Evolutionary conservation across 2,888 invertebrate species (phyloP).

Genomic region (Ophion ventricosus): DNA sequence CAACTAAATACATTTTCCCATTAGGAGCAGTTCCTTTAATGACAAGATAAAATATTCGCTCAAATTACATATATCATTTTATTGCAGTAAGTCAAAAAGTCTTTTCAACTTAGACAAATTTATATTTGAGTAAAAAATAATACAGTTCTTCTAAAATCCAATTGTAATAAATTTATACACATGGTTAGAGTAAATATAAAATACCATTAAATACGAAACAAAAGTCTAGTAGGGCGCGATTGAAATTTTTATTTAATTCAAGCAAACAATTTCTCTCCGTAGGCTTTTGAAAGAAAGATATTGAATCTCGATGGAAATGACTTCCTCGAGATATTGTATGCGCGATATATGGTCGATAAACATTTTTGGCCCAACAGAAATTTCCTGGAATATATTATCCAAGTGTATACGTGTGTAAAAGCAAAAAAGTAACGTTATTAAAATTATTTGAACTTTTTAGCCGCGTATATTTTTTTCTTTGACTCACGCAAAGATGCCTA

Average conservation of each 20-base stretch:
- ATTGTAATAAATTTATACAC: no score
- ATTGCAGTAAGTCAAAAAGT: no score
- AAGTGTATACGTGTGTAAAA: not conserved
- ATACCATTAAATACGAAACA: not conserved
- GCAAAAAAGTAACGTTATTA: conserved; percentile 1
- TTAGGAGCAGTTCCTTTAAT: no score
- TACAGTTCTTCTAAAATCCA: no score
- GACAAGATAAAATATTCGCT: no score
- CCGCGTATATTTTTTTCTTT: not conserved
- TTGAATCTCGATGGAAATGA: conserved; percentile 57
- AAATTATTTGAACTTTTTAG: not conserved
- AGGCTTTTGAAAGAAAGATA: conserved; percentile 10
- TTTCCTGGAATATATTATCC: conserved; percentile 18
- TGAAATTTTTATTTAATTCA: not conserved
- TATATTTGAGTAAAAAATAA: not conserved
- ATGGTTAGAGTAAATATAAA: not conserved
- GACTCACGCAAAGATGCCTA: no score
- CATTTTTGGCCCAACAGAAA: conserved; percentile 19
- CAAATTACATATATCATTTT: no score
- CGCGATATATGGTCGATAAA: conserved; percentile 25
- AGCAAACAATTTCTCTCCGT: not conserved
- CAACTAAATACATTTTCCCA: no score
- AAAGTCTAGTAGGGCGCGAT: not conserved
- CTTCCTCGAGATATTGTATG: conserved; percentile 20
- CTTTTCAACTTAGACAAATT: no score